Evolutionary conservation across 2,888 invertebrate species (phyloP), one percentile per base, ranked within the genome.

Genomic region (Horisme vitalbata): DNA sequence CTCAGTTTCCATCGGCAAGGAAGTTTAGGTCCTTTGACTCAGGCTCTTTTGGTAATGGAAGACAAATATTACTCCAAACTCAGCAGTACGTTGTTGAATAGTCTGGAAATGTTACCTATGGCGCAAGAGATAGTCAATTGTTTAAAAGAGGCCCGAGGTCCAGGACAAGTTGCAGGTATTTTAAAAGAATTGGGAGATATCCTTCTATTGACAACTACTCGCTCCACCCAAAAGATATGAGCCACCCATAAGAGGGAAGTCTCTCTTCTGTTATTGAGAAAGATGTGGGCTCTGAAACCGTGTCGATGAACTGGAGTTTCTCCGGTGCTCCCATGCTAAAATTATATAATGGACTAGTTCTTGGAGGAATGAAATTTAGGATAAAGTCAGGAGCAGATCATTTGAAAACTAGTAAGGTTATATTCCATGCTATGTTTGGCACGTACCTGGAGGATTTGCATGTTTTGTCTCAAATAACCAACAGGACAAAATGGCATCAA

Each of bases 401-500:
- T 6, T 18, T 31, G 1, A 15, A 9, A 15, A 31, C 31, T 15
- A 1, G 15, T 4, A 18, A 31, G 18, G 15, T 31, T 1, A n/a
- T n/a, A n/a, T 31, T 31, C 18, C 31, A 31, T 9, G 3, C 31
- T 9, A 15, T 9, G 15, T 31, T 31, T 31, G 15, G 31, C 1
- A 31, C 31, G 0, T 31, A 31, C 9, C 8, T 31, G 1, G 31
- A 31, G 6, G 31, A 31, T 18, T 6, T 31, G 9, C 3, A 11
- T 4, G 6, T 18, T 0, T 4, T 15, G n/a, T n/a, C n/a, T n/a
- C n/a, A n/a, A n/a, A n/a, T n/a, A n/a, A n/a, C n/a, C n/a, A n/a
- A n/a, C n/a, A n/a, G n/a, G n/a, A n/a, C n/a, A n/a, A 31, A 15
- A 15, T 31, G 31, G 31, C 31, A 31, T 9, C 31, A 31, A 9